These are phyloP conservation scores for Gallinago stenura DNA, from an alignment of 2,797 vertebrate species.

Conservation along the genomic window DNA sequence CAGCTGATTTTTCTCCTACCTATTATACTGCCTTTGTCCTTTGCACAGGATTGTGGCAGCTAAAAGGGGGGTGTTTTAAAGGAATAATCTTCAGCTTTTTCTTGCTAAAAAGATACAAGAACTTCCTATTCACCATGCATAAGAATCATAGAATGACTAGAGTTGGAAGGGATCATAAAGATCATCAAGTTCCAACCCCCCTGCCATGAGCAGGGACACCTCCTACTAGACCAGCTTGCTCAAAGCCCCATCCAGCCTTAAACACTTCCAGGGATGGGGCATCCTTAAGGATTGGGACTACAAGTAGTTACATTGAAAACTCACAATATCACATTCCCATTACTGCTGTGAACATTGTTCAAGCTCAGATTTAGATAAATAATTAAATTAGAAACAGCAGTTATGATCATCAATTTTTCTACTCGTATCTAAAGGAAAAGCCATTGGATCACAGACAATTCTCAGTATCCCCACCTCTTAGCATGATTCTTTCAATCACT, in stretches of 20 bases:
- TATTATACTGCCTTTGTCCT: background rate
- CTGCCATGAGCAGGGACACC: no score
- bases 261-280: no score
- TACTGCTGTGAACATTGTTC: background rate
- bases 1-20: background rate
- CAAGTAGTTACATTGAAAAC: background rate
- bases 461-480: background rate
- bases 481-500: background rate
- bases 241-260: no score
- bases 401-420: background rate
- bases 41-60: background rate
- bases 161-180: no score
- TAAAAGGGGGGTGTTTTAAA: background rate
- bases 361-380: background rate
- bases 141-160: background rate
- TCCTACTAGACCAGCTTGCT: no score
- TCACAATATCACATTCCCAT: background rate
- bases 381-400: background rate
- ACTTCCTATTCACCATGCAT: fast-evolving
- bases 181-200: no score
- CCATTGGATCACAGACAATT: background rate
- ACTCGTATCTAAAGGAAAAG: background rate
- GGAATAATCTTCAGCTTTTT: background rate
- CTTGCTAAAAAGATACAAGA: background rate
- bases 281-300: background rate